Percentiles rank a stretch among this genome's conserved stretches.
These are phyloP conservation scores for Cremastinae sp. DNA, from an alignment of 2,888 invertebrate genomes.

Conservation along the genomic window DNA sequence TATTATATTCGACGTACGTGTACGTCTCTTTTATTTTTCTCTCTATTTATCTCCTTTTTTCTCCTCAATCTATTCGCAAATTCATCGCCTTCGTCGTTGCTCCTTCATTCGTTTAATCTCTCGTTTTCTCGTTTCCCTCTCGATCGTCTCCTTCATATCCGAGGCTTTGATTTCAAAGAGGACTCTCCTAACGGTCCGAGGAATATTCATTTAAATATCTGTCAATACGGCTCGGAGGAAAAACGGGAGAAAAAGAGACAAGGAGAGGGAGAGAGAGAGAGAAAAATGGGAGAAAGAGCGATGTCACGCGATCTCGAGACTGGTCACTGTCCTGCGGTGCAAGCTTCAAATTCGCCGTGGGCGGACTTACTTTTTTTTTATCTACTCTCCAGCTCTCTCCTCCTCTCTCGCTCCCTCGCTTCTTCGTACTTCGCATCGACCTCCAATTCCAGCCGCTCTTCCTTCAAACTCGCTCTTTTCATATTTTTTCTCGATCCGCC, in stretches of 20 bases:
- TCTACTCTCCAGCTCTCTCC: slow-evolving; percentile 44
- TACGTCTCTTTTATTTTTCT: slow-evolving; percentile 2
- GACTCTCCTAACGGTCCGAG: slow-evolving; percentile 71
- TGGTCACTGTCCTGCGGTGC: slow-evolving; percentile 62
- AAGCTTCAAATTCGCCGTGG: slow-evolving; percentile 48
- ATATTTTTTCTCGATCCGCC: slow-evolving; percentile 23
- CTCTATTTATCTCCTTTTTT: slow-evolving; percentile 35
- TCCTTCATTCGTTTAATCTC: slow-evolving; percentile 5
- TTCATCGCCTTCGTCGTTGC: slow-evolving; percentile 35
- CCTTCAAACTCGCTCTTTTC: slow-evolving; percentile 26
- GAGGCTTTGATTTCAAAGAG: slow-evolving; percentile 78
- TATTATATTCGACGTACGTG: too few relatives aligned
- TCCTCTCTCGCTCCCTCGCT: slow-evolving; percentile 37
- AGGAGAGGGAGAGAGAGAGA: too few relatives aligned
- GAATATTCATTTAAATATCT: slow-evolving; percentile 80
- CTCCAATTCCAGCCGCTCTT: slow-evolving; percentile 24
- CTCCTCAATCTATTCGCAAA: slow-evolving; percentile 31
- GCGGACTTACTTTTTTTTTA: slow-evolving; percentile 63
- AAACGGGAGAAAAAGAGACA: too few relatives aligned
- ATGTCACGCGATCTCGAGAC: slow-evolving; percentile 63
- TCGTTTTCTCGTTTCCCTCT: slow-evolving; percentile 53
- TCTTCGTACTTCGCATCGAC: slow-evolving; percentile 44
- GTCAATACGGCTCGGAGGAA: slow-evolving; percentile 72
- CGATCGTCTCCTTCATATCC: slow-evolving; percentile 59
- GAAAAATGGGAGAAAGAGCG: slow-evolving; percentile 62